A percentile compares a stretch with the other conserved stretches of the same genome.
Conservation (phyloP, 2,888 invertebrate genomes). For the Plagodis pulveraria region DNA sequence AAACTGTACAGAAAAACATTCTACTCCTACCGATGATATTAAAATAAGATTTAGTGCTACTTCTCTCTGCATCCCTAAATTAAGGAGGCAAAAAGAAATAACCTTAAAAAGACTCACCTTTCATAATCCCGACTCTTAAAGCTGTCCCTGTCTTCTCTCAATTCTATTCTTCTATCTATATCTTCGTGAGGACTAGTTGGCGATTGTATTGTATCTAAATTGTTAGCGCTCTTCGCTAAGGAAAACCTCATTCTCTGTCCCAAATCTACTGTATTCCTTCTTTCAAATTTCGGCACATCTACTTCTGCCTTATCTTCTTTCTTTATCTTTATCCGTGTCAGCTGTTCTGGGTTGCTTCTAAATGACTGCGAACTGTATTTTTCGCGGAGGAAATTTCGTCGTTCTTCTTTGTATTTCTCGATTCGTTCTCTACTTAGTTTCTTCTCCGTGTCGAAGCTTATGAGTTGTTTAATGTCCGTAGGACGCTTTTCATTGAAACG, state of each 20-base stretch:
- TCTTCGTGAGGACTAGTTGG: constrained; percentile 44
- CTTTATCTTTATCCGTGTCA: constrained; percentile 72
- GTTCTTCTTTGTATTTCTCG: constrained; percentile 95
- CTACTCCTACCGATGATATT: not conserved
- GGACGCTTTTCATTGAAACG: constrained; percentile 67
- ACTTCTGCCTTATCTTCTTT: constrained; percentile 63
- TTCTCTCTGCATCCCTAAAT: not conserved
- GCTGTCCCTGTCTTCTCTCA: constrained; percentile 21
- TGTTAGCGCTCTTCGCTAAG: constrained; percentile 69
- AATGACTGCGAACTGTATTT: constrained; percentile 94
- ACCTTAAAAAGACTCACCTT: constrained; percentile 48
- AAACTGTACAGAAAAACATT: not conserved
- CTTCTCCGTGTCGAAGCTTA: constrained; percentile 77
- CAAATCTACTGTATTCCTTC: constrained; percentile 77
- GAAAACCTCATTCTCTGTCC: constrained; percentile 76
- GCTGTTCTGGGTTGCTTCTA: constrained; percentile 85
- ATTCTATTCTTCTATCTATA: constrained; percentile 23
- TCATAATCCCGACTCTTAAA: constrained; percentile 45
- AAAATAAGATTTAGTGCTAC: not conserved
- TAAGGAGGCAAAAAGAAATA: not conserved
- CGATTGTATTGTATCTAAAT: constrained; percentile 68
- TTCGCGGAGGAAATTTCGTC: constrained; percentile 93
- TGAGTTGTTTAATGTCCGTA: constrained; percentile 63
- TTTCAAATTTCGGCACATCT: constrained; percentile 70
- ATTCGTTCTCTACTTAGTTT: constrained; percentile 91